A percentile compares a stretch with the other conserved stretches of the same genome.
Conservation (phyloP, 2,888 invertebrate genomes). For the Morpho helenor region DNA sequence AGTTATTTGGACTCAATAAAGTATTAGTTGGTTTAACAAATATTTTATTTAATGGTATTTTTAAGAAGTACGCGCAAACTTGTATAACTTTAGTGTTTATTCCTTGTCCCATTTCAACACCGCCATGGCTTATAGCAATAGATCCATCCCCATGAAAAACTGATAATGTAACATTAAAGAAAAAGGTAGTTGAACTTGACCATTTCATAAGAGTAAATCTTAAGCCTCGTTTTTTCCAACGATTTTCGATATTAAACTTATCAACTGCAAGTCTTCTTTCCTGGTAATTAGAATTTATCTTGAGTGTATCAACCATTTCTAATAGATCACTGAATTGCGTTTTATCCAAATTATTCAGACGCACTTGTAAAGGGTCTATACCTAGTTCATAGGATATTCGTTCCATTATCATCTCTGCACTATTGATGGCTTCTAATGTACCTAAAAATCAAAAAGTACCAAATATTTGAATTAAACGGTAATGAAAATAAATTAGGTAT, state of each 20-base stretch:
- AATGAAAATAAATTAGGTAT: too few species aligned
- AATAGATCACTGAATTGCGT: constrained; percentile 47
- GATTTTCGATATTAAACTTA: constrained; percentile 78
- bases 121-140: constrained; percentile 85
- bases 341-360: constrained; percentile 43
- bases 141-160: constrained; percentile 86
- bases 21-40: constrained; percentile 81
- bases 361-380: constrained; percentile 76
- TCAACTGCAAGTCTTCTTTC: constrained; percentile 55
- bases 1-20: constrained; percentile 81
- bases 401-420: constrained; percentile 79
- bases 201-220: constrained; percentile 64
- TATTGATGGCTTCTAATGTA: constrained; percentile 34
- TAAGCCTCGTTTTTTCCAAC: constrained; percentile 84
- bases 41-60: constrained; percentile 81
- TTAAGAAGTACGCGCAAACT: constrained; percentile 81
- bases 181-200: constrained; percentile 61
- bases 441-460: constrained; percentile 19
- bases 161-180: constrained; percentile 80
- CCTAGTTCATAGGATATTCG: constrained; percentile 71
- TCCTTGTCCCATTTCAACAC: constrained; percentile 90
- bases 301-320: constrained; percentile 63
- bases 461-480: too few species aligned
- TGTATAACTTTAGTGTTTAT: constrained; percentile 85
- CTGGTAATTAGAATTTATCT: constrained; percentile 57